Evolutionary conservation across 2,797 vertebrate genomes (phyloP).

Genomic region (Enteromius paludinosus): DNA sequence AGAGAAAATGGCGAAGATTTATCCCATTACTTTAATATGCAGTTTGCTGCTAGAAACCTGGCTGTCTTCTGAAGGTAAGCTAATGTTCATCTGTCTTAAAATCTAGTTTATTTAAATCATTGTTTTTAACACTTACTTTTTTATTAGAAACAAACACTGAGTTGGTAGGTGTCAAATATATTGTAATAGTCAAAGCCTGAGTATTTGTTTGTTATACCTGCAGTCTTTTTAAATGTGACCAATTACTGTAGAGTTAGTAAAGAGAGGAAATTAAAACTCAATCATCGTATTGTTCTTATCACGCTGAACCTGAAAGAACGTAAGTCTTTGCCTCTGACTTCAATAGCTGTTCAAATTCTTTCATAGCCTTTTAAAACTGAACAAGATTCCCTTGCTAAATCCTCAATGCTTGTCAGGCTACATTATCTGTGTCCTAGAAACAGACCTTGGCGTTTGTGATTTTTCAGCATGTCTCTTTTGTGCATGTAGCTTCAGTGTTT

Average conservation of each 20-base stretch:
- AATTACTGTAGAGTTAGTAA: neutral
- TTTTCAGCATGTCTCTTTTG: conserved; percentile 9
- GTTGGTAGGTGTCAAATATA: neutral
- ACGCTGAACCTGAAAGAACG: neutral
- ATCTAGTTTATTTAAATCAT: neutral
- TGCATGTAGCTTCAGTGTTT: conserved; percentile 77
- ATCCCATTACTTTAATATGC: conserved; percentile 61
- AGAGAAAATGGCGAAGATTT: conserved; percentile 66
- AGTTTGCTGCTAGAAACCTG: conserved; percentile 62
- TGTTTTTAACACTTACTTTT: neutral
- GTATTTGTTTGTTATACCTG: neutral
- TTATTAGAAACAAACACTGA: neutral
- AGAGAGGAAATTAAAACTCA: neutral
- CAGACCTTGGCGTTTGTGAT: neutral
- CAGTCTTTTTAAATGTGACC: neutral
- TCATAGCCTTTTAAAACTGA: conserved; percentile 5
- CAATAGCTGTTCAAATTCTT: neutral
- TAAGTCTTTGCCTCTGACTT: neutral
- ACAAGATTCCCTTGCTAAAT: neutral
- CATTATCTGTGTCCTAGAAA: neutral
- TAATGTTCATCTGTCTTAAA: conserved; percentile 1
- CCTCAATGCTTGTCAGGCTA: neutral
- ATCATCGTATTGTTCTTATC: neutral
- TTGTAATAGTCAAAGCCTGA: neutral
- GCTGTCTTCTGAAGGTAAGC: conserved; percentile 53